phyloP scores from a whole-genome alignment of 2,797 vertebrate species.

The Rhinoraja longicauda region DNA sequence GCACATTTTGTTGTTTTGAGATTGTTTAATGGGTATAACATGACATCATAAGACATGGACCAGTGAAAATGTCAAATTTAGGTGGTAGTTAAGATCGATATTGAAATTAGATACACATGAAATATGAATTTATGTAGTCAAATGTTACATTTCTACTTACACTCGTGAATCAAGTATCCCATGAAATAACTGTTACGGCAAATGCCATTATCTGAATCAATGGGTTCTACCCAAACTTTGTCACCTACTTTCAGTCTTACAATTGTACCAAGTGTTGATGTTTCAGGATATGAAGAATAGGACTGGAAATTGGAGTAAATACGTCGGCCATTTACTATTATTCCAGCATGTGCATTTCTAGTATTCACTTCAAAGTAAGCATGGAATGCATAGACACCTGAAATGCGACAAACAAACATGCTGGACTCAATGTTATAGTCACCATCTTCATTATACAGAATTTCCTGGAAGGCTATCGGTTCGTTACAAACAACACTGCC shows the following conservation, averaged over 20 bases:
- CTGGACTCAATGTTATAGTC: neutral
- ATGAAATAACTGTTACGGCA: neutral
- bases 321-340: neutral
- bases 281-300: constrained; percentile 15
- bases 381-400: constrained; percentile 22
- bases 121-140: neutral
- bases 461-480: neutral
- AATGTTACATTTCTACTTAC: neutral
- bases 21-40: neutral
- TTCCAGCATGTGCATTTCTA: neutral
- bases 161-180: neutral
- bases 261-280: constrained; percentile 9
- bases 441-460: constrained; percentile 21
- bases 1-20: neutral
- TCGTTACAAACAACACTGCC: neutral
- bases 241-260: neutral
- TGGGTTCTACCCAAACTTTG: constrained; percentile 11
- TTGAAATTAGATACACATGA: constrained; percentile 21
- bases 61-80: neutral
- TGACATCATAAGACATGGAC: neutral
- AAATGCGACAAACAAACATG: neutral
- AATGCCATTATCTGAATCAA: constrained; percentile 1
- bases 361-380: constrained; percentile 13
- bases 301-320: neutral
- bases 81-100: neutral